Base-by-base conservation (phyloP, 1,140 invertebrate species). In the Mamestra configurata region DNA sequence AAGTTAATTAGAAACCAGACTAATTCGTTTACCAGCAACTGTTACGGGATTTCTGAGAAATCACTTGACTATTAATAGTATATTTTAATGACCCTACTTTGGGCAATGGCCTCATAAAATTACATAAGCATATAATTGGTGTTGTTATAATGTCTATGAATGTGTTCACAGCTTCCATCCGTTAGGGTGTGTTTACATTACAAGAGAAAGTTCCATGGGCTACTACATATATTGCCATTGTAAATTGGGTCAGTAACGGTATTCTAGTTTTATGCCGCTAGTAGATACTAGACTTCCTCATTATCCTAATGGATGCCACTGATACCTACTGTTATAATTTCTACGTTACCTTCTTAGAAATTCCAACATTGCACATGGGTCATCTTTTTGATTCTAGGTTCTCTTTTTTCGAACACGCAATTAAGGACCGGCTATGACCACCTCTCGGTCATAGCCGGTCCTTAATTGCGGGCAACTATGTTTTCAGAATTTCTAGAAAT, bases 21-120 rank as follows among this genome's bases (percentile, higher is more conserved):
- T 55, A 55, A 24, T 55, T 55, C 20, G 18, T 55, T 55, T 22
- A 55, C 20, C 20, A 55, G 53, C 11, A 24, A 55, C 22, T 24
- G 20, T 10, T 55, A 13, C 10, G 10, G 22, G 24, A 35, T 20
- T 64, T 64, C n/a, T 20, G 10, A 11, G n/a, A 37, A 64, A 64
- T 40, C 18, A 64, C n/a, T n/a, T 4, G 15, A 35, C 15, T 35
- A 35, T 61, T 51, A 71, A 71, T 18, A 71, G 22, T 51, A 3
- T 40, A 31, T 53, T 27, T 31, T 71, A 53, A 51, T 31, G n/a
- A 71, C n/a, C 11, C 20, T 18, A 68, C 20, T 37, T 73, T 57
- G 51, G 53, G n/a, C 53, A 57, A 37, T 40, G 35, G 55, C 31
- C 71, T 73, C 53, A 53, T 73, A 57, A 57, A 55, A 57, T 73